phyloP scores from a whole-genome alignment of 1,140 invertebrate genomes.

The Diprion similis region DNA sequence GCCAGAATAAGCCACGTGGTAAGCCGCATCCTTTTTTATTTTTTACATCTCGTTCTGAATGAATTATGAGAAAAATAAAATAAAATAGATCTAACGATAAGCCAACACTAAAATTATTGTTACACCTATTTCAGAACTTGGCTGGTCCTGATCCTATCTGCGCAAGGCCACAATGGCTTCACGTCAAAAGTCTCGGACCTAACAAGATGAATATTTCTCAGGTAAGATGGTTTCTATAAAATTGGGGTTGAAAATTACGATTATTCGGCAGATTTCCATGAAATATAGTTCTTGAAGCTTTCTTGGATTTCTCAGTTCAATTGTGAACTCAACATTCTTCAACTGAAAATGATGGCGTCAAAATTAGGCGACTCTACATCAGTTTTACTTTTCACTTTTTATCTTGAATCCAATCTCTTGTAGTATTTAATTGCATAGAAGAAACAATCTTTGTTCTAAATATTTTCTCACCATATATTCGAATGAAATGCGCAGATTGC shows the following conservation, averaged over 20 bases:
- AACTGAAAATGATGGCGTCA: no score
- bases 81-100: slow-evolving; percentile 48
- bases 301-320: no score
- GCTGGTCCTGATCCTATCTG: slow-evolving; percentile 61
- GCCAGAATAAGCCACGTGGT: slow-evolving; percentile 66
- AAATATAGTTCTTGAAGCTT: no score
- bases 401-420: no score
- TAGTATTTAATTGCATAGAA: no score
- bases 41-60: slow-evolving; percentile 22
- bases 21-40: slow-evolving; percentile 40
- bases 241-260: no score
- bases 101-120: slow-evolving; percentile 14
- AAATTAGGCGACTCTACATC: background rate
- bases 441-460: no score
- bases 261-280: no score
- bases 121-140: slow-evolving; percentile 54
- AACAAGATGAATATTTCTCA: slow-evolving; percentile 42
- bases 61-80: slow-evolving; percentile 34
- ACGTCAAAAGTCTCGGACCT: slow-evolving; percentile 50
- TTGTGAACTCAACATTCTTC: no score
- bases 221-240: slow-evolving; percentile 35
- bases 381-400: slow-evolving; percentile 2
- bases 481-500: slow-evolving; percentile 43
- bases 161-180: slow-evolving; percentile 61
- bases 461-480: no score